phyloP scores from a whole-genome alignment of 2,888 invertebrate genomes.

The Polydrusus tereticollis region DNA sequence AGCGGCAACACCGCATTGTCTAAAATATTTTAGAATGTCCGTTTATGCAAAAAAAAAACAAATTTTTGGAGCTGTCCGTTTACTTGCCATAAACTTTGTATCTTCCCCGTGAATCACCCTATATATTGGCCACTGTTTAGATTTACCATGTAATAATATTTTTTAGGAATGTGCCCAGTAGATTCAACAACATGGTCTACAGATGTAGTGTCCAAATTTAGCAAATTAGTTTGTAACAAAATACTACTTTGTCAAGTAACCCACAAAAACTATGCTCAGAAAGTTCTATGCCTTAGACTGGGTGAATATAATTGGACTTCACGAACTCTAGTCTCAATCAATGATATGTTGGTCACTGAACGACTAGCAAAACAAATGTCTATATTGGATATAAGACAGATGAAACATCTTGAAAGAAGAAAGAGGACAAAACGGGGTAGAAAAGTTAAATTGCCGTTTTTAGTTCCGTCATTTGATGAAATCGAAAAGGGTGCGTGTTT shows the following conservation, averaged over 20 bases:
- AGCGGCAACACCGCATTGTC: no score
- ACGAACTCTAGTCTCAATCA: conserved; percentile 5
- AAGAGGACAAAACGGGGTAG: background rate
- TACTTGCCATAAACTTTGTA: no score
- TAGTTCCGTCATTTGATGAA: conserved; percentile 26
- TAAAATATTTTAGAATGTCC: no score
- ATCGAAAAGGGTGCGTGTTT: conserved; percentile 25
- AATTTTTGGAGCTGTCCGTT: no score
- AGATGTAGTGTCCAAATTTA: conserved; percentile 14
- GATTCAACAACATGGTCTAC: conserved; percentile 22
- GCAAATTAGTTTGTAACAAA: conserved; percentile 10
- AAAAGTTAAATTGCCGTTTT: conserved; percentile 30
- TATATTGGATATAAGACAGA: conserved; percentile 22
- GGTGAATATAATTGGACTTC: conserved; percentile 15
- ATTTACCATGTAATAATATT: no score
- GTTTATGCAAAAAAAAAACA: no score
- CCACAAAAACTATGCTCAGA: conserved; percentile 10
- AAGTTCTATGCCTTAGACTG: conserved; percentile 28
- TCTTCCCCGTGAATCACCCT: no score
- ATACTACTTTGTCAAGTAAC: conserved; percentile 18
- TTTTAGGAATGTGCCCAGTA: conserved; percentile 39
- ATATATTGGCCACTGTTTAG: no score
- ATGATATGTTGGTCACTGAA: conserved; percentile 22
- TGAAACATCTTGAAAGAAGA: conserved; percentile 24
- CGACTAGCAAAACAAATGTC: conserved; percentile 28